These are phyloP conservation scores for Cheilinus undulatus DNA, from an alignment of 2,113 vertebrate species.

Conservation along the genomic window DNA sequence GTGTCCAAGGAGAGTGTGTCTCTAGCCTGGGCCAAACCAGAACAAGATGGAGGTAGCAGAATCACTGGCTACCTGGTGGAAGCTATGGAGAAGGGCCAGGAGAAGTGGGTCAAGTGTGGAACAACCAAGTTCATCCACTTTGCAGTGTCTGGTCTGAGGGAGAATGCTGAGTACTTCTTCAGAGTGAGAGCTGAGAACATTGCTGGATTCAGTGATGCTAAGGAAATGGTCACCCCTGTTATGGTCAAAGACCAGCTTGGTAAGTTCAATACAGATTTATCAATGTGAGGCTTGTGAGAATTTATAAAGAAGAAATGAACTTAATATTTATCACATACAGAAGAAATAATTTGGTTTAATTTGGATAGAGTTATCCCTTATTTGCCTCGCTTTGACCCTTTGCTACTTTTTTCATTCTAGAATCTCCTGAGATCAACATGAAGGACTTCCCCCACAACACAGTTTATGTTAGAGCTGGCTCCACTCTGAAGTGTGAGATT, in stretches of 20 bases:
- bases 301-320: neutral
- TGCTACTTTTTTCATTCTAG: slow-evolving; percentile 73
- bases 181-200: slow-evolving; percentile 95
- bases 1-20: slow-evolving; percentile 93
- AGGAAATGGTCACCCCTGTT: slow-evolving; percentile 91
- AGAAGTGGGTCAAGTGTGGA: slow-evolving; percentile 96
- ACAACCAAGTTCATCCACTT: slow-evolving; percentile 90
- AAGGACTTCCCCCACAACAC: slow-evolving; percentile 94
- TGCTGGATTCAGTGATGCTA: slow-evolving; percentile 93
- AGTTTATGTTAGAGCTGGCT: slow-evolving; percentile 93
- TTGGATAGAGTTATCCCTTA: neutral
- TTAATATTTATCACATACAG: neutral
- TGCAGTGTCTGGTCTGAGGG: slow-evolving; percentile 90
- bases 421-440: slow-evolving; percentile 95
- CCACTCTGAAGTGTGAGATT: slow-evolving; percentile 96
- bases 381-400: neutral
- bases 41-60: slow-evolving; percentile 97
- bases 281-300: neutral
- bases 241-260: slow-evolving; percentile 94
- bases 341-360: neutral
- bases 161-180: slow-evolving; percentile 96
- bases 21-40: slow-evolving; percentile 94
- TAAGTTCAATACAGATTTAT: slow-evolving; percentile 68
- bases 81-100: slow-evolving; percentile 94
- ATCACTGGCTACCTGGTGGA: slow-evolving; percentile 92